Evolutionary conservation across 2,888 invertebrate genomes (phyloP).

Genomic region (Acronicta aceris): DNA sequence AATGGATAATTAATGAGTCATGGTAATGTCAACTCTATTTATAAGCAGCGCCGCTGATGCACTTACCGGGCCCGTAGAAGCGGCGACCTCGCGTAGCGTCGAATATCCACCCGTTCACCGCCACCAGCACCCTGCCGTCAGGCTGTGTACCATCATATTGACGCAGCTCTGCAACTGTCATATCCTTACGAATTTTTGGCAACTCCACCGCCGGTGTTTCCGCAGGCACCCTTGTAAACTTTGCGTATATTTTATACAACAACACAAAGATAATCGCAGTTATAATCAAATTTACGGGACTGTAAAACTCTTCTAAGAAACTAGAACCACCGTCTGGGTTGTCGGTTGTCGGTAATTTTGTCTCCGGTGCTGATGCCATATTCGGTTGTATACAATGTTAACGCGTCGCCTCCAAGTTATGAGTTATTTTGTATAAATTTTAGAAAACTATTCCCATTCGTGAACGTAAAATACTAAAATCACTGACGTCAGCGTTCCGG

Average conservation of each 20-base stretch:
- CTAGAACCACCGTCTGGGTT: conserved; percentile 66
- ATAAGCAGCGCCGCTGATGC: conserved; percentile 71
- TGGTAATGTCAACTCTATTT: conserved; percentile 75
- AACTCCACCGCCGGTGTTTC: conserved; percentile 80
- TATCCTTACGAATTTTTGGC: conserved; percentile 96
- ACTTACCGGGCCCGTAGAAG: conserved; percentile 98
- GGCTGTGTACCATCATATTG: conserved; percentile 95
- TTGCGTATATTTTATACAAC: conserved; percentile 91
- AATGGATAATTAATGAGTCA: conserved; percentile 64
- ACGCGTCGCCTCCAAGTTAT: conserved; percentile 46
- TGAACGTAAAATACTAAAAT: conserved; percentile 67
- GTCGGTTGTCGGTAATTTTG: conserved; percentile 67
- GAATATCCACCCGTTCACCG: conserved; percentile 98
- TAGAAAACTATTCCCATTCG: conserved; percentile 60
- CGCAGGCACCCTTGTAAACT: conserved; percentile 69
- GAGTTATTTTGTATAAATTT: conserved; percentile 66
- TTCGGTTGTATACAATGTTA: conserved; percentile 48
- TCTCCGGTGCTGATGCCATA: conserved; percentile 78
- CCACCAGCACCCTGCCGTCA: conserved; percentile 96
- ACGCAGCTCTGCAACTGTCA: conserved; percentile 95
- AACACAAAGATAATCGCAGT: conserved; percentile 90
- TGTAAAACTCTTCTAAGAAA: conserved; percentile 88
- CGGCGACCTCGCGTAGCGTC: conserved; percentile 97
- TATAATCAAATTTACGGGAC: conserved; percentile 91
- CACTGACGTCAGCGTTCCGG: conserved; percentile 74